Evolutionary conservation across 1,140 invertebrate species (phyloP), one percentile per base, ranked within the genome.

Genomic region (Zaprionus davidi): DNA sequence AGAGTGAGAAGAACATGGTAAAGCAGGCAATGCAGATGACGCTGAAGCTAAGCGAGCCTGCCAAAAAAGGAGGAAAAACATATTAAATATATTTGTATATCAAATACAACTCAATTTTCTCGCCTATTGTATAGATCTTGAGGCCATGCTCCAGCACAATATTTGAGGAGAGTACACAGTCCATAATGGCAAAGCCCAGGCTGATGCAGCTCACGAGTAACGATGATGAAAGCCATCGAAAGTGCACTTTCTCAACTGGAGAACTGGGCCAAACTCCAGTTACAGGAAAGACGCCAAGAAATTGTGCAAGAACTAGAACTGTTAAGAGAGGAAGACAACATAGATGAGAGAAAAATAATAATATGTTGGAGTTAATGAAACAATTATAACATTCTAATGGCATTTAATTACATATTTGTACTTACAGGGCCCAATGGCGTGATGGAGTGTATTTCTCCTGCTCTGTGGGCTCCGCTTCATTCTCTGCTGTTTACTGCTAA

Each of bases 391-490:
- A 20, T 22, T 1, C 17, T 6, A 55, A 24, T 55, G 44, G 17
- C n/a, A 38, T 13, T 20, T 53, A 41, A 31, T 46, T 56, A 17
- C n/a, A 46, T 46, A 36, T 41, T 24, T 60, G n/a, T 1, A 91
- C 90, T 90, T 70, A 92, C 91, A 87, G 7, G 91, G 91, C 44
- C 85, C 83, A 7, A 92, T 78, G 6, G 80, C 88, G 44, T 91
- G 85, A 44, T 92, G 91, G 2, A 91, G 77, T 12, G 91, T 91
- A 15, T 92, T 92, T 63, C 51, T 80, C 59, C 36, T 80, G 36
- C 31, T 81, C 49, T 36, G 34, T 36, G 12, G 7, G 7, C 26
- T 20, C 31, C 69, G 76, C 73, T 78, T 66, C 82, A 86, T 88
- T 67, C 34, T 49, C 20, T 46, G 46, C 46, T 67, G 79, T 75